phyloP scores from a whole-genome alignment of 2,888 invertebrate genomes.

The Eupithecia vulgata region DNA sequence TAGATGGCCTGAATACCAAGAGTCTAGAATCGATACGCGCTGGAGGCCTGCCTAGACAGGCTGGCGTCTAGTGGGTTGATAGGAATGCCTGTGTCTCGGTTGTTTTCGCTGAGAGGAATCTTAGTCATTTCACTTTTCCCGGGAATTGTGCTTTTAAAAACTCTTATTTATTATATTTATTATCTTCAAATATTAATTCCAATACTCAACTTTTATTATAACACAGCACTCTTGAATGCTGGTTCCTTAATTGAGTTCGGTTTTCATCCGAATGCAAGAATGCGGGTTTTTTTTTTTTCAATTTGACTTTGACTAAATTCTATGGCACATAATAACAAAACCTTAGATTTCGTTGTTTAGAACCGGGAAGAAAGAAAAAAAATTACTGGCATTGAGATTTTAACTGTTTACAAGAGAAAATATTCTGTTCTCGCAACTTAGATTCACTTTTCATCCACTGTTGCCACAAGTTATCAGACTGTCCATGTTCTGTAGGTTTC shows the following conservation, averaged over 20 bases:
- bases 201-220: neutral
- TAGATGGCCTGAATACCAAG: conserved; percentile 29
- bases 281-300: neutral
- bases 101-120: neutral
- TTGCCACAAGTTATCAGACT: neutral
- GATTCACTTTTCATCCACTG: neutral
- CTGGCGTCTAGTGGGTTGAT: conserved; percentile 55
- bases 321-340: no score
- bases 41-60: conserved; percentile 63
- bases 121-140: neutral
- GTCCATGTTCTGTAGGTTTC: no score
- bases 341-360: neutral
- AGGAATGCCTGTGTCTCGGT: conserved; percentile 6
- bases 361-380: neutral
- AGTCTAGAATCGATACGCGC: conserved; percentile 67
- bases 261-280: no score
- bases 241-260: neutral
- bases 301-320: neutral
- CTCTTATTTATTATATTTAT: no score
- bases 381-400: neutral
- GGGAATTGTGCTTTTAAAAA: neutral
- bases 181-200: neutral
- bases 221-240: neutral
- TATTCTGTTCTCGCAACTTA: neutral
- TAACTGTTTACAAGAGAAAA: neutral